A percentile compares a stretch with the other conserved stretches of the same genome.
phyloP scores from a whole-genome alignment of 2,888 invertebrate species.

The Chrysina gloriosa region DNA sequence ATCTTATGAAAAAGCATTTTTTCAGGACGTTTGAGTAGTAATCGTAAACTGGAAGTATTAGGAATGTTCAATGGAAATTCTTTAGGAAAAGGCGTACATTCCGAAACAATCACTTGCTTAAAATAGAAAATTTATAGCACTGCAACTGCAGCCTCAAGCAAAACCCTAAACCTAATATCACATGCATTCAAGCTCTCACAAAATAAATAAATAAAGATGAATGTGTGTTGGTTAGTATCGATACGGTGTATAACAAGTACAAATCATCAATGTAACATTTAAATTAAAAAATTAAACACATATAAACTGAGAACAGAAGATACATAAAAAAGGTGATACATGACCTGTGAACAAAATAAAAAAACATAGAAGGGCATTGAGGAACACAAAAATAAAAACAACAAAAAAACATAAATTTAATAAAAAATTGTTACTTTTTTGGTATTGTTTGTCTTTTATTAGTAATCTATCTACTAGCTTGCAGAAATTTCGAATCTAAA shows the following conservation, averaged over 20 bases:
- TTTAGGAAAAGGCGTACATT: neutral
- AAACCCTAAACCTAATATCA: slow-evolving; percentile 62
- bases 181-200: slow-evolving; percentile 58
- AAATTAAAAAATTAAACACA: slow-evolving; percentile 54
- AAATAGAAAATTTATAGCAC: slow-evolving; percentile 11
- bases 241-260: slow-evolving; percentile 46
- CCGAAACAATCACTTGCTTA: neutral
- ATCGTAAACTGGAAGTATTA: neutral
- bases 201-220: slow-evolving; percentile 49
- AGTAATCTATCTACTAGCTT: too few relatives aligned
- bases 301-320: slow-evolving; percentile 38
- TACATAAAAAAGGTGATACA: slow-evolving; percentile 25
- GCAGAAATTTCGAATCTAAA: too few relatives aligned
- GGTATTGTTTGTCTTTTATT: too few relatives aligned
- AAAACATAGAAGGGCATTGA: slow-evolving; percentile 22
- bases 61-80: neutral
- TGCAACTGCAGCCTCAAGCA: slow-evolving; percentile 51
- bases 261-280: slow-evolving; percentile 46
- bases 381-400: slow-evolving; percentile 51
- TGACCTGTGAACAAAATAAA: slow-evolving; percentile 39
- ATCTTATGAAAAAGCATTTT: too few relatives aligned
- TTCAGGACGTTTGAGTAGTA: neutral
- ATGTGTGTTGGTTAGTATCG: slow-evolving; percentile 37
- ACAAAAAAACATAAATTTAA: slow-evolving; percentile 46
- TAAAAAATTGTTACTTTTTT: slow-evolving; percentile 38